Evolutionary conservation across 2,888 invertebrate species (phyloP), one percentile per base, ranked within the genome.

Genomic region (Phragmatobia fuliginosa): DNA sequence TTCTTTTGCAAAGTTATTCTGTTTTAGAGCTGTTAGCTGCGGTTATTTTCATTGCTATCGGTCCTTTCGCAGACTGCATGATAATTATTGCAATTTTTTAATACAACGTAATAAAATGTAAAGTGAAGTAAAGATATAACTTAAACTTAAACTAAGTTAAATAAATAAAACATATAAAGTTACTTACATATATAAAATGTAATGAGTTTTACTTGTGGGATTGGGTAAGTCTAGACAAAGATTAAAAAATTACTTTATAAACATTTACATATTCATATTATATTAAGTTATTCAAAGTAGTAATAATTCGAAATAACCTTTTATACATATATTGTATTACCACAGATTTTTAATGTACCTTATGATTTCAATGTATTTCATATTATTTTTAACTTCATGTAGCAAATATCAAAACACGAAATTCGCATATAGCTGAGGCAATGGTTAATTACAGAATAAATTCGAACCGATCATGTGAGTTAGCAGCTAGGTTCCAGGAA

Each of bases 1-100:
- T 33, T 68, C 38, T 61, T 56, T 67, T 63, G 28, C 8, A 25
- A 5, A n/a, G n/a, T 49, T 38, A 60, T 64, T 33, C 18, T 2
- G 16, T 31, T 33, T 62, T 56, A 58, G 21, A 62, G 18, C 52
- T 38, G 28, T 56, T 16, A 56, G 56, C 5, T 28, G n/a, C n/a
- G 25, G 25, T 32, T 61, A 60, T 61, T 52, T 11, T 7, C 52
- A 14, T 4, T 25, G 11, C 52, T 25, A 25, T 49, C 8, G 2
- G n/a, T n/a, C n/a, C n/a, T n/a, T n/a, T n/a, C n/a, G n/a, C n/a
- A n/a, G n/a, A n/a, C n/a, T 45, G 45, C 6, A 18, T 41, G 3
- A 6, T 41, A 18, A 1, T 41, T 0, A 49, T 49, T n/a, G n/a
- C 1, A 25, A 11, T 8, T 3, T 49, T 10, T 7, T 49, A 49